Evolutionary conservation across 2,888 invertebrate genomes (phyloP), one percentile per base, ranked within the genome.

Genomic region (Actias luna): DNA sequence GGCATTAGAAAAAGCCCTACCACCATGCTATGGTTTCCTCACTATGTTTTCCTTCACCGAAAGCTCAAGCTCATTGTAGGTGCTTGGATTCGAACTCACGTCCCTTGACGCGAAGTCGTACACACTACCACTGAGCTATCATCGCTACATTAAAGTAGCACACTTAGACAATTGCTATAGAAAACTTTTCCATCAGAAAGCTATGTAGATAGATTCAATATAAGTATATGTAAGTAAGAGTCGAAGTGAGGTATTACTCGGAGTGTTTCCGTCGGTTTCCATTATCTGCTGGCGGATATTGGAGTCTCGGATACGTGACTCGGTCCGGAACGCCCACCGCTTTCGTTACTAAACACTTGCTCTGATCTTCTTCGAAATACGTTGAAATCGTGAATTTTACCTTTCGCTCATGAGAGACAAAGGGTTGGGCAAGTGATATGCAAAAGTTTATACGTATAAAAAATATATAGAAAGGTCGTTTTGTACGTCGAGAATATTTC

Each of bases 281-380:
- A 62, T 58, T 58, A 62, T 39, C 61, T 42, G 27, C 14, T 16
- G 31, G 57, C 57, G 61, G 61, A 62, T 62, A 62, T 62, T 62
- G 29, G 22, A 33, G 42, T 39, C 39, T 27, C 29, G 42, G 52
- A 39, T 39, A 50, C 61, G 35, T 59, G 42, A 59, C 59, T 31
- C 29, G 46, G 12, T 59, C 22, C 42, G 39, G 27, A 59, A 29
- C 39, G 42, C 29, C 42, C 42, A 31, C n/a, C 3, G 29, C 42
- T 46, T 50, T 50, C 4, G 12, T 12, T 50, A 50, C 46, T 12
- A 25, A 50, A 25, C 22, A 46, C 12, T 10, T 22, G 12, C 22
- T 5, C 46, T 2, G 22, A 22, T 1, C 22, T 50, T 22, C 25
- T 25, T 1, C 8, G 12, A 16, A 50, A 50, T 25, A 25, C 12